A percentile compares a stretch with the other conserved stretches of the same genome.
Conservation (phyloP, 1,140 invertebrate genomes). For the Achatina immaculata region DNA sequence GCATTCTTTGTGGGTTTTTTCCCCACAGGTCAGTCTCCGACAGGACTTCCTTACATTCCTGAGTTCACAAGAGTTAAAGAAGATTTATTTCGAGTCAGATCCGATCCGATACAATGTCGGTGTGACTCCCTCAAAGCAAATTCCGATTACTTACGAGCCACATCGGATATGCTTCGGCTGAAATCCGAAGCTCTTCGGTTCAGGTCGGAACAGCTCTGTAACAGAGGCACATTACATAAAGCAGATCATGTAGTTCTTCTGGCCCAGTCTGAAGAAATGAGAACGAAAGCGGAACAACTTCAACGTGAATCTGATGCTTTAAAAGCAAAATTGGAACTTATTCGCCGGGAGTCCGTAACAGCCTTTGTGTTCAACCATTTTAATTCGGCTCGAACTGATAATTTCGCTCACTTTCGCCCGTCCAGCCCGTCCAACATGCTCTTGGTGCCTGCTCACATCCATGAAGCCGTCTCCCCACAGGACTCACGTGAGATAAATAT, state of each 20-base stretch:
- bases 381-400: not conserved
- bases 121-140: slow-evolving; percentile 36
- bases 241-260: not conserved
- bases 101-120: slow-evolving; percentile 33
- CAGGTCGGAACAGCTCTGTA: slow-evolving; percentile 22
- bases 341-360: slow-evolving; percentile 15
- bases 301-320: slow-evolving; percentile 32
- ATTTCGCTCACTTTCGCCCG: not conserved
- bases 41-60: slow-evolving; percentile 26
- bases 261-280: slow-evolving; percentile 13
- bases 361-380: slow-evolving; percentile 19
- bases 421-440: slow-evolving; percentile 14
- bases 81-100: slow-evolving; percentile 30
- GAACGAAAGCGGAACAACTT: slow-evolving; percentile 21
- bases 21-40: slow-evolving; percentile 27
- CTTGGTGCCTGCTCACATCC: not conserved
- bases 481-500: not conserved
- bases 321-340: slow-evolving; percentile 13
- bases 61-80: not conserved
- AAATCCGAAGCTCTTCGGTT: slow-evolving; percentile 32
- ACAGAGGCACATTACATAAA: not conserved
- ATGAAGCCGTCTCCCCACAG: not conserved
- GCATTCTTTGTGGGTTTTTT: too few species aligned
- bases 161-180: slow-evolving; percentile 33
- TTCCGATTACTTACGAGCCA: slow-evolving; percentile 34